Evolutionary conservation across 2,797 vertebrate species (phyloP), one percentile per base, ranked within the genome.

Genomic region (Craterocephalus amniculus): DNA sequence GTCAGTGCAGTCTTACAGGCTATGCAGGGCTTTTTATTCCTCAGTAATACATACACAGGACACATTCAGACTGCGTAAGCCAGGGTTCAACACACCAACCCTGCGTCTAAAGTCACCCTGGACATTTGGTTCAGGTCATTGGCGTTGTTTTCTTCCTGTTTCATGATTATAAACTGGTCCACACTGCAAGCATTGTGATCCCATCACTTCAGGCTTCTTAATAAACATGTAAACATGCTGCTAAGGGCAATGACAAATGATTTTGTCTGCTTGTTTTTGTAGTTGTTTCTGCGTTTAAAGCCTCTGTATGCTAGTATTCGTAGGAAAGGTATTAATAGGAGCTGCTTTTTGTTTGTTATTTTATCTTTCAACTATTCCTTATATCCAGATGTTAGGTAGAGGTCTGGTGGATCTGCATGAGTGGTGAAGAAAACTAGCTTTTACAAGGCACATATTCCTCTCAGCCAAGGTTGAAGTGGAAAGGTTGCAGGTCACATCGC

Each of bases 401-500:
- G n/a, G n/a, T n/a, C n/a, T n/a, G n/a, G n/a, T 26, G 22, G 27
- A 35, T 58, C 26, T 40, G 6, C 7, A 56, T 13, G 16, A 51
- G 24, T 36, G 63, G 58, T 26, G 36, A 68, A 67, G 29, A 67
- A 36, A n/a, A n/a, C n/a, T n/a, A n/a, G n/a, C n/a, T n/a, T n/a
- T n/a, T n/a, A n/a, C n/a, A n/a, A n/a, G n/a, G n/a, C n/a, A 58
- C 67, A 66, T 82, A 83, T 80, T 83, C 82, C 61, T 74, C 22
- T 70, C 56, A 64, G 59, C 65, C 71, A 63, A 78, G 81, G 77
- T 89, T 83, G 84, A 61, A 81, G 70, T 51, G 40, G 59, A 84
- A 80, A 87, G 70, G 81, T 52, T 65, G 20, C 35, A 61, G 83
- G 79, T 90, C 80, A 83, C 27, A 78, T 67, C 60, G 22, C 72